Evolutionary conservation across 2,113 vertebrate genomes (phyloP), one percentile per base, ranked within the genome.

Genomic region (Morone chrysops): DNA sequence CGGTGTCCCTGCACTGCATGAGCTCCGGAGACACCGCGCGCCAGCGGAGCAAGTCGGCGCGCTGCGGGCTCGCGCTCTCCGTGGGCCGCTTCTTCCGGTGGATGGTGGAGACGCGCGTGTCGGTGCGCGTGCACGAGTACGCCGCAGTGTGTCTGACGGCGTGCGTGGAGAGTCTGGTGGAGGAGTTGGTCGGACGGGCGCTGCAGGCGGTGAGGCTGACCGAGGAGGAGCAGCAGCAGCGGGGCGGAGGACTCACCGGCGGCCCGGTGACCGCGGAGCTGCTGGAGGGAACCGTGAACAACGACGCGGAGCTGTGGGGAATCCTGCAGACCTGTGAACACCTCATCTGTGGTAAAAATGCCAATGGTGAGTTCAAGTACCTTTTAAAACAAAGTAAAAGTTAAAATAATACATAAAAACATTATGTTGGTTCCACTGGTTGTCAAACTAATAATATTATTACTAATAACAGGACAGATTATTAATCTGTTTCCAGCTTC

Each of bases 51-150:
- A 96, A 97, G 70, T 98, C 98, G 0, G 93, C 96, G 6, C 95
- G 97, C 36, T 98, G 97, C n/a, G 96, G 96, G 31, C 96, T 99
- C 83, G 90, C 93, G 57, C 95, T 99, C 12, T 97, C 96, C 0
- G 97, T 97, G 78, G 97, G 97, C 0, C 96, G 97, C 79, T 98
- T 99, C 73, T 98, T 98, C 95, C 95, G 97, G 90, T 99, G 98
- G 98, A 99, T 99, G 98, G 96, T 98, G 92, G 98, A 99, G 67
- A 97, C 98, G 0, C 96, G 97, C 81, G 96, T 99, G 87, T 97
- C 98, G 0, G 97, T 97, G 62, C 96, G 97, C 73, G 95, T 99
- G 62, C 97, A 98, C 38, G 97, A 98, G 70, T 96, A 97, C 40
- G 97, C 97, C 0, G 97, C 97, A 59, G 97, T 99, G 69, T 96